Evolutionary conservation across 2,113 vertebrate species (phyloP), one percentile per base, ranked within the genome.

Genomic region (Bucco capensis): DNA sequence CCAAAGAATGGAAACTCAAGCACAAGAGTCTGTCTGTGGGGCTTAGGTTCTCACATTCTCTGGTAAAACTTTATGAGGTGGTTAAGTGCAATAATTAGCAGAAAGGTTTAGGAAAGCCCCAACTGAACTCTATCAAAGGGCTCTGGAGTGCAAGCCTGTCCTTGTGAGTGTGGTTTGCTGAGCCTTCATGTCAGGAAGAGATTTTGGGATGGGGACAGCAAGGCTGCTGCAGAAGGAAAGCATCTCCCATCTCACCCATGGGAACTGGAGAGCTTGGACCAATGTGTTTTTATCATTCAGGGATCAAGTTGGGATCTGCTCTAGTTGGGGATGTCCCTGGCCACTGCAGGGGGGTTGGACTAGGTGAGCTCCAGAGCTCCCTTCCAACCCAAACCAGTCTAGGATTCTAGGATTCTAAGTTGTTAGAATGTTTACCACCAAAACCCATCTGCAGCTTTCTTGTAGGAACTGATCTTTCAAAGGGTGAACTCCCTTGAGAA

Each of bases 1-100:
- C 71, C 83, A 84, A 83, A 96, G 82, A 91, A 93, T 83, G 90
- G 86, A 73, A 93, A 84, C 70, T 66, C 24, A 33, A 17, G 77
- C 58, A 56, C 53, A 53, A 6, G 19, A 8, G 1, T 28, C 57
- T 58, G 9, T 38, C 44, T 47, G 25, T 54, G 53, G n/a, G 42
- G 72, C 77, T 58, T 61, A 5, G 14, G 27, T 38, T 86, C 82
- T 70, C n/a, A 19, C 31, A 8, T 14, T 58, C 47, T 53, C 71
- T 0, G 0, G 33, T 60, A 49, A 65, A 66, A 35, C 22, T 83
- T 88, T 35, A 54, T 0, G 10, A 67, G 76, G 79, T 0, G 1
- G 12, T n/a, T 13, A 50, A 58, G 21, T 6, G 37, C 6, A 22
- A 7, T 40, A 80, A 77, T 53, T n/a, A 19, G 67, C 66, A 38